Percentiles rank a stretch among this genome's conserved stretches.
Evolutionary conservation across 2,113 vertebrate genomes (phyloP).

Genomic region (Ptilorrhoa leucosticta): DNA sequence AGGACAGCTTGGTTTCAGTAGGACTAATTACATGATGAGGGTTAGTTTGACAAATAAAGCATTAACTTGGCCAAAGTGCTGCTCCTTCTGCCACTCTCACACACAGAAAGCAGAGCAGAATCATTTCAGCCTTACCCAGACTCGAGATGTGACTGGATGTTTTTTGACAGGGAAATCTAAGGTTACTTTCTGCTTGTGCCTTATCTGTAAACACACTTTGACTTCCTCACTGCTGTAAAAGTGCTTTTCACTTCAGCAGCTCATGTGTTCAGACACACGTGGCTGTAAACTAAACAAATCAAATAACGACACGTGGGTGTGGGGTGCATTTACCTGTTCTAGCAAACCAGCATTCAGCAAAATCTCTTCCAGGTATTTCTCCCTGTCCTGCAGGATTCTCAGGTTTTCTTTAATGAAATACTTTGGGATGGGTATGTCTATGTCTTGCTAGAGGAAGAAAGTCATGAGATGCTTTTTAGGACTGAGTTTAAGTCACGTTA

Average conservation of each 20-base stretch:
- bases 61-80: not conserved
- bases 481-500: not conserved
- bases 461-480: not conserved
- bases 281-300: not conserved
- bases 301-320: rapidly evolving
- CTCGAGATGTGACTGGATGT: not conserved
- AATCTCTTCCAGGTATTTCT: conserved; percentile 73
- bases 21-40: not conserved
- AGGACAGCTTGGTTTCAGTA: not conserved
- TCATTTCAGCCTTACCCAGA: not conserved
- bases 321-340: conserved; percentile 31
- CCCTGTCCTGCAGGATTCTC: conserved; percentile 72
- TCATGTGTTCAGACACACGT: not conserved
- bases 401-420: conserved; percentile 83
- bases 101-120: not conserved
- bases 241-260: not conserved
- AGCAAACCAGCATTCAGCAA: conserved; percentile 52
- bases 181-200: not conserved
- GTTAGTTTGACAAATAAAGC: not conserved
- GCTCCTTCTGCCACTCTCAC: not conserved
- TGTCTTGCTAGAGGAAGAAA: conserved; percentile 70
- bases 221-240: not conserved
- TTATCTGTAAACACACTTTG: not conserved
- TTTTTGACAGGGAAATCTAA: not conserved
- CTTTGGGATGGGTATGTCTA: conserved; percentile 83